Evolutionary conservation across 64 coral and sea anemone species (phyloP), one percentile per base, ranked within the genome.

Genomic region (Hydrozoanthus tunicans): DNA sequence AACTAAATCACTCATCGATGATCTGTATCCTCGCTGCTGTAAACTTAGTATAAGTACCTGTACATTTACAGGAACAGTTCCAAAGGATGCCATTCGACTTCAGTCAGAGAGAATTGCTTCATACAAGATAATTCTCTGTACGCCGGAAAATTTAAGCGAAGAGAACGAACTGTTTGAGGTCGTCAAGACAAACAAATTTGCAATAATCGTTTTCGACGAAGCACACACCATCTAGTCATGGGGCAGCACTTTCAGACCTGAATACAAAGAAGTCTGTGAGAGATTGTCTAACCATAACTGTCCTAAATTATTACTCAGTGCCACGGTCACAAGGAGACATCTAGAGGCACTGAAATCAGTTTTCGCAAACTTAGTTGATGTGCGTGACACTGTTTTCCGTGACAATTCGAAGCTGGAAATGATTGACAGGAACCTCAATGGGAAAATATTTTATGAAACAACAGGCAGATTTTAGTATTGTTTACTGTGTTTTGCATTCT

Each of bases 181-280:
- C 11, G 9, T 69, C 10, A 53, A 64, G 60, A 62, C 60, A 62
- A 62, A 62, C 60, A 62, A 62, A 8, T 2, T 62, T 62, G 60
- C 84, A 5, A 84, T 12, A 32, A 65, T 92, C 6, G 91, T 92
- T 4, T 92, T 92, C 68, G 91, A 92, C 63, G 58, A 92, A 54
- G 83, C 82, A n/a, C 83, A 93, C 14, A 79, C 81, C 7, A 92
- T 92, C 15, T 65, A 69, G 24, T 78, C 91, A 77, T 92, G 91
- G 81, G 91, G 91, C 6, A 85, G 59, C 17, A 66, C 71, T 56
- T 92, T 86, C 76, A 68, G 81, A 32, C 82, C 81, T 1, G 15
- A 77, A 20, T 92, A 86, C 72, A 74, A 53, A 68, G 63, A 9
- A 23, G 73, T 68, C 26, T 85, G 69, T 78, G 71, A 75, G 26